Evolutionary conservation across 92 coral and sea anemone species (phyloP).

Genomic region (Chrysogorgia sp.): DNA sequence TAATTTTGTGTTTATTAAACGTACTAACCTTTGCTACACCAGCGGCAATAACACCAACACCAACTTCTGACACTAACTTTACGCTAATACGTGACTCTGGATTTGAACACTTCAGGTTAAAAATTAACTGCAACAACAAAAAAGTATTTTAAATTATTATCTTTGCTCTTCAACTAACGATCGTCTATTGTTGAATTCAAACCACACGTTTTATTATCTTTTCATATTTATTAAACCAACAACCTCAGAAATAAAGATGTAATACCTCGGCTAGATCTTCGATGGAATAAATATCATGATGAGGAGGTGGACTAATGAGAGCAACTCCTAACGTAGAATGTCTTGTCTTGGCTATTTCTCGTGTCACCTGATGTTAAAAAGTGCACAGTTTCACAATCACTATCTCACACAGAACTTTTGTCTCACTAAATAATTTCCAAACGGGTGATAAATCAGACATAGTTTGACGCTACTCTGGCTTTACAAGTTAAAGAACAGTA

Average conservation of each 20-base stretch:
- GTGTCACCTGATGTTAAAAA: slow-evolving; percentile 64
- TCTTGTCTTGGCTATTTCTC: slow-evolving; percentile 91
- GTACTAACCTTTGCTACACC: slow-evolving; percentile 89
- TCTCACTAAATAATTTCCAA: too few species aligned
- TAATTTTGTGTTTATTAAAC: too few species aligned
- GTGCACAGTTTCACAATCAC: background rate
- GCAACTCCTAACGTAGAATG: slow-evolving; percentile 93
- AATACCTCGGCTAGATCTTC: slow-evolving; percentile 97
- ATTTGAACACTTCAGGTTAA: slow-evolving; percentile 88
- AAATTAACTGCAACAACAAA: slow-evolving; percentile 70
- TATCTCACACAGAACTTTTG: background rate
- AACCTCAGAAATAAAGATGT: background rate
- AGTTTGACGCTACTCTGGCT: too few species aligned
- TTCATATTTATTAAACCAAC: too few species aligned
- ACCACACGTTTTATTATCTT: background rate
- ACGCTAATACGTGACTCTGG: slow-evolving; percentile 89
- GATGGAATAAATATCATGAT: slow-evolving; percentile 97
- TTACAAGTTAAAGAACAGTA: too few species aligned
- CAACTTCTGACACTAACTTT: slow-evolving; percentile 94
- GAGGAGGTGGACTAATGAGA: slow-evolving; percentile 98
- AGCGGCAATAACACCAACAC: slow-evolving; percentile 98
- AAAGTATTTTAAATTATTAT: background rate
- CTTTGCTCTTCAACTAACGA: background rate
- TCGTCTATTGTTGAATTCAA: background rate
- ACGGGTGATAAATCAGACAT: too few species aligned